phyloP scores from a whole-genome alignment of 1,140 invertebrate genomes.

The Aphaenogaster ashmeadi region DNA sequence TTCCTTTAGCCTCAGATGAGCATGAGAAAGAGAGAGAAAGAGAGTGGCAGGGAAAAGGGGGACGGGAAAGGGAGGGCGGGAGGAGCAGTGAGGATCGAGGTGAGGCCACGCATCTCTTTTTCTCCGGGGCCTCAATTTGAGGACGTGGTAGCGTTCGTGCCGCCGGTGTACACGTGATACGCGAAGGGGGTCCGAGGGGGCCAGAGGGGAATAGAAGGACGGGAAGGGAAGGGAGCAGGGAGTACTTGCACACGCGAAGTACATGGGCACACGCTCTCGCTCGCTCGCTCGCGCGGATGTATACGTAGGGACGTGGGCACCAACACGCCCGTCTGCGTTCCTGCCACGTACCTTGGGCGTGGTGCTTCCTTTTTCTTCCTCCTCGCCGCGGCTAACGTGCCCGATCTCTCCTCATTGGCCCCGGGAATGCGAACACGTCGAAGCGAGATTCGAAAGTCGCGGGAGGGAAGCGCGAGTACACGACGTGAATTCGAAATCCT shows the following conservation, averaged over 20 bases:
- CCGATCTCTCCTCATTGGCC: slow-evolving; percentile 79
- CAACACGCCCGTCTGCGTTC: slow-evolving; percentile 73
- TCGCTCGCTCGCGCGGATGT: slow-evolving; percentile 37
- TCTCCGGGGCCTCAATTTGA: slow-evolving; percentile 78
- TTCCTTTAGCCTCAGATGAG: slow-evolving; percentile 30
- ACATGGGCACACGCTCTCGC: slow-evolving; percentile 46
- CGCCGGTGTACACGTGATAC: slow-evolving; percentile 47
- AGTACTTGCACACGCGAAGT: slow-evolving; percentile 72
- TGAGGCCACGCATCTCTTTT: slow-evolving; percentile 78
- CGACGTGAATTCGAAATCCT: slow-evolving; percentile 72
- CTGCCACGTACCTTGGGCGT: slow-evolving; percentile 82
- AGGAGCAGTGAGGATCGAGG: slow-evolving; percentile 66
- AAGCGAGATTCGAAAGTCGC: slow-evolving; percentile 79
- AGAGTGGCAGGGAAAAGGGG: slow-evolving; percentile 8
- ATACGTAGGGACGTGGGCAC: slow-evolving; percentile 70
- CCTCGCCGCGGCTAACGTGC: slow-evolving; percentile 70
- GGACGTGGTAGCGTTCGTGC: slow-evolving; percentile 78
- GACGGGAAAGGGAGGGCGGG: background rate
- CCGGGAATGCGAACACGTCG: slow-evolving; percentile 78
- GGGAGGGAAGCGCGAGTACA: slow-evolving; percentile 64
- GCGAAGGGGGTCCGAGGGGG: slow-evolving; percentile 1
- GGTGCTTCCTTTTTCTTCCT: slow-evolving; percentile 80
- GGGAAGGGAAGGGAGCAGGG: slow-evolving; percentile 19
- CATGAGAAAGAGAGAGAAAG: slow-evolving; percentile 21
- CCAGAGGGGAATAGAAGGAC: background rate